Percentiles rank a stretch among this genome's conserved stretches.
Evolutionary conservation across 2,797 vertebrate genomes (phyloP).

Genomic region (Sebastes trivittatus): DNA sequence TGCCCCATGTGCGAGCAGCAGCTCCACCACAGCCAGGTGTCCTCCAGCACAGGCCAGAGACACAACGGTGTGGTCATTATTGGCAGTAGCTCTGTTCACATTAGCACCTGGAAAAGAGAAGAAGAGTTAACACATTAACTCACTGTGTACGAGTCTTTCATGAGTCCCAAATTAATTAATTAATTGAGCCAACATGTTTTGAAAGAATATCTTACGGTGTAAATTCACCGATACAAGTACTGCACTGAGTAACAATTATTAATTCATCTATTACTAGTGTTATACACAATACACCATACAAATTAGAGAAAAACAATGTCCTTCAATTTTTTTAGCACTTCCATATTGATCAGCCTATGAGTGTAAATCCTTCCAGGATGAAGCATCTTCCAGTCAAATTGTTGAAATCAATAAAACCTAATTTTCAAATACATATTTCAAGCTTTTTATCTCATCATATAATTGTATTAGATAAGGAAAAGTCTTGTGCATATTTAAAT

Average conservation of each 20-base stretch:
- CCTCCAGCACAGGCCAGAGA: slow-evolving; percentile 98
- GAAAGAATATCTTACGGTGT: no score
- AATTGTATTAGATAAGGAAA: not conserved
- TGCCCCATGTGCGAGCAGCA: slow-evolving; percentile 95
- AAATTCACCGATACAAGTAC: not conserved
- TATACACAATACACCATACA: not conserved
- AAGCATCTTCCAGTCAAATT: not conserved
- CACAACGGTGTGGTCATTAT: slow-evolving; percentile 99
- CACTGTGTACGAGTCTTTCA: not conserved
- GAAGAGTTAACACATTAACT: not conserved
- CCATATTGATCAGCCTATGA: not conserved
- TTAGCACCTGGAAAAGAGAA: slow-evolving; percentile 89
- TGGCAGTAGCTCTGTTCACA: slow-evolving; percentile 97
- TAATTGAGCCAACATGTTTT: not conserved
- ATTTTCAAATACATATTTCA: not conserved
- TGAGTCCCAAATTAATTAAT: not conserved
- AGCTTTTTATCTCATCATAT: not conserved
- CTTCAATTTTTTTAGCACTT: not conserved
- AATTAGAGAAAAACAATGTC: not conserved
- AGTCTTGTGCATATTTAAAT: not conserved
- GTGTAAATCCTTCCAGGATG: not conserved
- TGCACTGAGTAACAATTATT: not conserved
- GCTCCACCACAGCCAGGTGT: slow-evolving; percentile 96
- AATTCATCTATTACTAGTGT: not conserved
- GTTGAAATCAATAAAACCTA: not conserved